Percentiles rank a stretch among this genome's conserved stretches.
Conservation (phyloP, 2,797 vertebrate species). For the Euphonia xanthogaster region DNA sequence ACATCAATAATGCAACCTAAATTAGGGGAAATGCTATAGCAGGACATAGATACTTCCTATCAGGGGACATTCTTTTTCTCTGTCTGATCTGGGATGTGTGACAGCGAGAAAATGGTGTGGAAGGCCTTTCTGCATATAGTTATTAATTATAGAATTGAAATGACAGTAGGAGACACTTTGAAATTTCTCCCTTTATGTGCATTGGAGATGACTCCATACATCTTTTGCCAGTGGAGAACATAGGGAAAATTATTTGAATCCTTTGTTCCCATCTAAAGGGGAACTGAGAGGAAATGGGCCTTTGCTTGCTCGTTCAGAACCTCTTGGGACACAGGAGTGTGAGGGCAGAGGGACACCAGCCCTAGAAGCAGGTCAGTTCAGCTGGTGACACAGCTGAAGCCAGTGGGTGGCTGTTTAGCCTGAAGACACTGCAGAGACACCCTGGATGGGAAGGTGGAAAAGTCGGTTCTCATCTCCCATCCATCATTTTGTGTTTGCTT, state of each 20-base stretch:
- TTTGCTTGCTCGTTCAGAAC: neutral
- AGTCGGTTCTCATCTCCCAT: neutral
- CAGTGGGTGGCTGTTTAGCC: neutral
- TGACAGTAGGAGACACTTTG: neutral
- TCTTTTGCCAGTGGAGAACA: neutral
- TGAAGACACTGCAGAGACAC: neutral
- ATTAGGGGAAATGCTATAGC: constrained; percentile 38
- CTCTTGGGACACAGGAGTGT: neutral
- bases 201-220: neutral
- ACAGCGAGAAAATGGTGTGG: neutral
- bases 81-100: constrained; percentile 3
- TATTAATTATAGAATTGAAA: constrained; percentile 17
- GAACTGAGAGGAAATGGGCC: neutral
- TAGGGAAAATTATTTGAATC: neutral
- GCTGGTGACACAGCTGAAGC: neutral
- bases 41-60: constrained; percentile 22
- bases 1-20: constrained; percentile 58
- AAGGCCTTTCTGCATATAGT: neutral
- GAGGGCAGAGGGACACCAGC: neutral
- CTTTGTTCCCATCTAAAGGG: neutral
- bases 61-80: constrained; percentile 12
- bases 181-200: neutral
- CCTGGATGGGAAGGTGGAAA: neutral
- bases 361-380: neutral
- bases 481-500: neutral